Evolutionary conservation across 1,140 invertebrate genomes (phyloP).

Genomic region (Cotesia vestalis): DNA sequence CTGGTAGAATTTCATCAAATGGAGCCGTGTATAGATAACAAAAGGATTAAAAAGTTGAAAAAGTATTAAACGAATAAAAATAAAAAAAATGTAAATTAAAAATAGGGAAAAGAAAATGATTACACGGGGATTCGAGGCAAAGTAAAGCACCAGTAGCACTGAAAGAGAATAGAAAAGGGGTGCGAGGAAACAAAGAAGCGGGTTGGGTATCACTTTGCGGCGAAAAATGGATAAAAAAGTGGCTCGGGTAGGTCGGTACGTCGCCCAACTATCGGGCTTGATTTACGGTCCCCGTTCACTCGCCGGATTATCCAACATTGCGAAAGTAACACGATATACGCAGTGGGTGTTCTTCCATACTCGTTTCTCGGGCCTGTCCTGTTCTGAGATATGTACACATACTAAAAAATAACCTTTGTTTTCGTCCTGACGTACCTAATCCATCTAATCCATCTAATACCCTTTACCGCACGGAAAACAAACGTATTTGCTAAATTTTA

Average conservation of each 20-base stretch:
- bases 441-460: too few species aligned
- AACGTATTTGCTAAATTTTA: constrained; percentile 5
- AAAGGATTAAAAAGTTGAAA: neutral
- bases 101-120: neutral
- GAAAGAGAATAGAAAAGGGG: constrained; percentile 7
- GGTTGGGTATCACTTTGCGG: constrained; percentile 36
- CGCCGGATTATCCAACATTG: constrained; percentile 38
- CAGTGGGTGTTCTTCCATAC: constrained; percentile 10
- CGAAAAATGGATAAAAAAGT: constrained; percentile 34
- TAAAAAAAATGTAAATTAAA: neutral
- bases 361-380: neutral
- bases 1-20: neutral
- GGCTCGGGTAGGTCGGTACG: constrained; percentile 3
- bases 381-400: constrained; percentile 1
- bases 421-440: too few species aligned
- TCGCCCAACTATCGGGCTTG: constrained; percentile 35
- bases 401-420: neutral
- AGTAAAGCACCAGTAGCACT: too few species aligned
- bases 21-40: neutral
- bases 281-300: constrained; percentile 37
- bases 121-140: neutral
- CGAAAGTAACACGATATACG: constrained; percentile 25
- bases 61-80: neutral
- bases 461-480: neutral
- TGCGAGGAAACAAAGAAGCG: constrained; percentile 22